A percentile compares a stretch with the other conserved stretches of the same genome.
Evolutionary conservation across 2,888 invertebrate genomes (phyloP).

Genomic region (Drosophila lutescens): DNA sequence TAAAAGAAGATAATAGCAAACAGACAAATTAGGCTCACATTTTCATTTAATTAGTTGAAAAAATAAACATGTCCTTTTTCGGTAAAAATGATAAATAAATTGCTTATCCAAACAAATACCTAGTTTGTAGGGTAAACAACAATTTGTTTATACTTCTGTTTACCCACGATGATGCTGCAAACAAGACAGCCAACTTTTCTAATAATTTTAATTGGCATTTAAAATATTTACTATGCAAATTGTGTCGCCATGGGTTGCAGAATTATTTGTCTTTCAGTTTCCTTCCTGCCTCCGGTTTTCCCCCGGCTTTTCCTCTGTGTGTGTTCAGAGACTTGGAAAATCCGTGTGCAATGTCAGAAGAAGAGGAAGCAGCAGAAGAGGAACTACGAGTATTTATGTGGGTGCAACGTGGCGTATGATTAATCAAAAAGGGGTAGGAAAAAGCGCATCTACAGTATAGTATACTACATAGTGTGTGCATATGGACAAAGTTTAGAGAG

Average conservation of each 20-base stretch:
- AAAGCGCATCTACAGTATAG: constrained; percentile 13
- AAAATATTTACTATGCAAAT: constrained; percentile 40
- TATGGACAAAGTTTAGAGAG: constrained; percentile 29
- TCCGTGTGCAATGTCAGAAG: constrained; percentile 63
- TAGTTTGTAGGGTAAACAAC: not conserved
- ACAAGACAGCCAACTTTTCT: constrained; percentile 26
- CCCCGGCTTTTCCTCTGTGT: constrained; percentile 30
- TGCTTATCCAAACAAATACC: constrained; percentile 10
- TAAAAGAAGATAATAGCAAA: not conserved
- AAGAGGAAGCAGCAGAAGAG: constrained; percentile 1
- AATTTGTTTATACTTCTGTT: constrained; percentile 12
- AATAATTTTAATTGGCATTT: constrained; percentile 49
- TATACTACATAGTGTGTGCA: constrained; percentile 10
- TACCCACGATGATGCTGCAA: constrained; percentile 15
- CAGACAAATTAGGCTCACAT: not conserved
- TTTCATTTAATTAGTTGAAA: not conserved
- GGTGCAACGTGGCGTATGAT: constrained; percentile 72
- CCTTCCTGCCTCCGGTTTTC: not conserved
- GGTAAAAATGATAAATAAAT: constrained; percentile 24
- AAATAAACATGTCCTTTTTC: not conserved
- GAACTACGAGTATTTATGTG: constrained; percentile 51
- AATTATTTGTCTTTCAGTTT: constrained; percentile 33
- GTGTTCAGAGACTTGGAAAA: constrained; percentile 72
- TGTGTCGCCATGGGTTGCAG: constrained; percentile 23
- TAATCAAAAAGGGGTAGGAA: constrained; percentile 57